Conservation (phyloP, 2,113 vertebrate species). For the Caranx ignobilis region DNA sequence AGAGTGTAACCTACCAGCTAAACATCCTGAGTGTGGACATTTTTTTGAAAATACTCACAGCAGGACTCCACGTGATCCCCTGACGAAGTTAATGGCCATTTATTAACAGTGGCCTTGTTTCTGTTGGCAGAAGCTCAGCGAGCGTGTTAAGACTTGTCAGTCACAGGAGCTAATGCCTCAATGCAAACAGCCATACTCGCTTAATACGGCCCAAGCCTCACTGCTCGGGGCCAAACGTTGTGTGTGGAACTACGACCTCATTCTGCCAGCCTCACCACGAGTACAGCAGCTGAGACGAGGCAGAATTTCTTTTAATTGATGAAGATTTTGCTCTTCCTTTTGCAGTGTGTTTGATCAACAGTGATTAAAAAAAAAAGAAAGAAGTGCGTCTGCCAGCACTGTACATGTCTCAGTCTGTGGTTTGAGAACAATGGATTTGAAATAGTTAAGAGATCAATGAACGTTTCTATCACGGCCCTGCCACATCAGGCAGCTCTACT, state of each 20-base stretch:
- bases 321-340: no score
- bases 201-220: background rate
- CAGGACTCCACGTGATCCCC: background rate
- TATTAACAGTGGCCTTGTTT: slow-evolving; percentile 25
- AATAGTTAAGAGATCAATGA: no score
- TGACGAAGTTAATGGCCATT: background rate
- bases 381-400: no score
- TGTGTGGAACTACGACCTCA: slow-evolving; percentile 52
- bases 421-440: no score
- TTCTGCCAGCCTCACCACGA: slow-evolving; percentile 55
- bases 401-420: no score
- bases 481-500: no score
- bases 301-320: background rate
- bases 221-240: slow-evolving; percentile 12
- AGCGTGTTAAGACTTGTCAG: slow-evolving; percentile 11
- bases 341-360: no score
- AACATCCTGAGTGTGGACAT: background rate
- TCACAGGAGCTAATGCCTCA: slow-evolving; percentile 32
- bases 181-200: slow-evolving; percentile 1
- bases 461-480: no score
- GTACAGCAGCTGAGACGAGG: slow-evolving; percentile 22
- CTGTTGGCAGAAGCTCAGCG: slow-evolving; percentile 20
- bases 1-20: no score
- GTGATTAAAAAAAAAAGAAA: no score
- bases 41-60: background rate